phyloP scores from a whole-genome alignment of 2,888 invertebrate species.

The Laothoe populi region DNA sequence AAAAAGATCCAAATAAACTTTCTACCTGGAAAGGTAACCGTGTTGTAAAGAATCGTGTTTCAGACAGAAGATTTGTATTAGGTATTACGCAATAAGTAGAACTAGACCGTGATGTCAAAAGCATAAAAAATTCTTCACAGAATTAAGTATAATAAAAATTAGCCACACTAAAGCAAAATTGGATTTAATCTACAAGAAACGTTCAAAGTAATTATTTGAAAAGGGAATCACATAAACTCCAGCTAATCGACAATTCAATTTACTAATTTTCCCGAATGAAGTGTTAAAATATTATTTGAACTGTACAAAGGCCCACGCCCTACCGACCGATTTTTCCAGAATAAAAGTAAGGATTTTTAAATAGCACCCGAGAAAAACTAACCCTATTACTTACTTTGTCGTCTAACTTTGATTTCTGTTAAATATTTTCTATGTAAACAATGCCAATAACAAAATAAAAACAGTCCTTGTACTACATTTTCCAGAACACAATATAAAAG shows the following conservation, averaged over 20 bases:
- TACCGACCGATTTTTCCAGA: neutral
- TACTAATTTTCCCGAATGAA: neutral
- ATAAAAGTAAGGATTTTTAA: neutral
- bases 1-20: too few species aligned
- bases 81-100: too few species aligned
- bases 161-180: too few species aligned
- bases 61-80: too few species aligned
- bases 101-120: too few species aligned
- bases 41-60: too few species aligned
- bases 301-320: neutral
- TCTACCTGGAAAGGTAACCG: too few species aligned
- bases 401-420: neutral
- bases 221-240: neutral
- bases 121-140: too few species aligned
- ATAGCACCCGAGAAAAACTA: neutral
- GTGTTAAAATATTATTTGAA: neutral
- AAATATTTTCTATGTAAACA: neutral
- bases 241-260: neutral
- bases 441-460: neutral
- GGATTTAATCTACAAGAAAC: conserved; percentile 14
- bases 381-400: neutral
- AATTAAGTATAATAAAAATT: too few species aligned
- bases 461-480: neutral
- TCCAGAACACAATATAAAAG: conserved; percentile 7
- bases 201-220: conserved; percentile 10